Base-by-base conservation (phyloP, 2,888 invertebrate genomes). In the Notodonta ziczac region DNA sequence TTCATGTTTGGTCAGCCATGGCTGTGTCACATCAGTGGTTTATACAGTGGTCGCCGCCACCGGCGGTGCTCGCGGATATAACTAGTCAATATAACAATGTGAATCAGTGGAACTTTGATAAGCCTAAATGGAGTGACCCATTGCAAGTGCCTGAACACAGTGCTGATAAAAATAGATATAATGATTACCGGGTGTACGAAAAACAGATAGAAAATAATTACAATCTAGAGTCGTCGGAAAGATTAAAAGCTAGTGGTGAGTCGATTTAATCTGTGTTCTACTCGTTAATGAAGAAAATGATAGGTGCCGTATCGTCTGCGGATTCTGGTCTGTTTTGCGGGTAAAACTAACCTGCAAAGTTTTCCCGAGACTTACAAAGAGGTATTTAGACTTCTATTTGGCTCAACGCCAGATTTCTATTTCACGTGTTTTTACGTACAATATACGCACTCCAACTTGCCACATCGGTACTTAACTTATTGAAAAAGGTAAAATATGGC, bases 21-120 rank as follows among this genome's bases (percentile, higher is more conserved):
- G 91, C 94, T 62, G 87, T 92, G 71, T 91, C 93, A 64, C 90
- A 93, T 78, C 93, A 93, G 83, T 94, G 94, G 93, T 93, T 92
- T 75, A 83, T 93, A 65, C 91, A 93, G 77, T 94, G 94, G 94
- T 84, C 90, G 13, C 76, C 90, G 12, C 93, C 93, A 6, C 79
- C 89, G 42, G 69, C 85, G 73, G 62, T 91, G 50, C 82, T 90
- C 51, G 74, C 89, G 56, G 91, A 92, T 69, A 87, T 92, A 50
- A 82, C 82, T 72, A 85, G 78, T 63, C 84, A 82, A 56, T 90
- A 86, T 67, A 78, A 86, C 58, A 79, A 80, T 62, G 77, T 88
- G 56, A 87, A 90, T n/a, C 72, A 75, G 57, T 88, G 85, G 81
- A 83, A 81, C 60, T 70, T 65, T 61, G 69, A 74, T 9, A 62